phyloP scores from a whole-genome alignment of 2,113 vertebrate species.

The Silurus glanis region DNA sequence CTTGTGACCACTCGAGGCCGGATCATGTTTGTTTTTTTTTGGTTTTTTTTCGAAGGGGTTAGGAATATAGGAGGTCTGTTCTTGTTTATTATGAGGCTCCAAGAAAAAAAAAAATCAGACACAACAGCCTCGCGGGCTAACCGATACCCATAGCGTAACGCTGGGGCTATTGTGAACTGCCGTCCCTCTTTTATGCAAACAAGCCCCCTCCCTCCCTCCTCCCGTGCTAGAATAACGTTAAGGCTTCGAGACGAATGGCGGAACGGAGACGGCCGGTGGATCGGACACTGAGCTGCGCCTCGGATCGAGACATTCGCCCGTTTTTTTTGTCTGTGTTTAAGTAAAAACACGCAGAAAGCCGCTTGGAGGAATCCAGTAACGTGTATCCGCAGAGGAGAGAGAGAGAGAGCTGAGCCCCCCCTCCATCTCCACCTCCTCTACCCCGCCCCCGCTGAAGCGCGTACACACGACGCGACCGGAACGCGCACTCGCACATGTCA shows the following conservation, averaged over 20 bases:
- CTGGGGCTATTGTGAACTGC: slow-evolving; percentile 7
- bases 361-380: slow-evolving; percentile 53
- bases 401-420: neutral
- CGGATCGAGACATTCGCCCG: neutral
- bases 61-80: neutral
- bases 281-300: neutral
- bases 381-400: slow-evolving; percentile 43
- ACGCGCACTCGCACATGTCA: slow-evolving; percentile 8
- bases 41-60: no score
- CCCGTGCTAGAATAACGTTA: slow-evolving; percentile 4
- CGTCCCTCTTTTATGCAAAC: slow-evolving; percentile 21
- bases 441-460: slow-evolving; percentile 38
- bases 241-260: neutral
- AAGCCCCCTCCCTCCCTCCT: neutral
- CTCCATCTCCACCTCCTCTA: neutral
- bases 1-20: neutral
- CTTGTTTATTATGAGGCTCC: slow-evolving; percentile 19
- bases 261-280: neutral
- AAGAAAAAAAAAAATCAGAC: slow-evolving; percentile 5
- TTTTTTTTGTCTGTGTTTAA: slow-evolving; percentile 23
- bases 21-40: neutral
- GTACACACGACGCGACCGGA: slow-evolving; percentile 13
- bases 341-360: slow-evolving; percentile 24
- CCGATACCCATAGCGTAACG: slow-evolving; percentile 21
- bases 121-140: slow-evolving; percentile 38